Conservation (phyloP, 2,113 vertebrate species). For the Pteruthius melanotis region DNA sequence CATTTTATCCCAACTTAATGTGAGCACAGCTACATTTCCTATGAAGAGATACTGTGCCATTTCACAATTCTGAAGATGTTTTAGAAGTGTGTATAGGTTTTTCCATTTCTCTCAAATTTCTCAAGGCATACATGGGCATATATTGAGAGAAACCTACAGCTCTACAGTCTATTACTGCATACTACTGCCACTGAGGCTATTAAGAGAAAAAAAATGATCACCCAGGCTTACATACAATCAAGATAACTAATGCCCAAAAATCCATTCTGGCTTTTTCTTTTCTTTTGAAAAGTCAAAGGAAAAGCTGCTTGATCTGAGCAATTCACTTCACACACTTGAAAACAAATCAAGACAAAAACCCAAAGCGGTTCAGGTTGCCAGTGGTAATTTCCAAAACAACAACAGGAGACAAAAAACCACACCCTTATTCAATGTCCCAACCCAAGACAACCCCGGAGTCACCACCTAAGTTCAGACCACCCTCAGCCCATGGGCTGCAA, state of each 20-base stretch:
- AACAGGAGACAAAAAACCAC: neutral
- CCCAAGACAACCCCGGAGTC: accelerated
- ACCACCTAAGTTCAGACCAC: neutral
- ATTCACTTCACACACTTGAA: neutral
- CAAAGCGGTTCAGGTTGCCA: accelerated
- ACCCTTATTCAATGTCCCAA: neutral
- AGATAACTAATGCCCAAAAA: neutral
- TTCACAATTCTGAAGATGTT: neutral
- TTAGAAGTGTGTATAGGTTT: neutral
- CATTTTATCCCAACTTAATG: neutral
- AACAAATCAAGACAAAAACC: neutral
- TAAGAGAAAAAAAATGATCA: neutral
- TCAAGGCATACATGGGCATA: neutral
- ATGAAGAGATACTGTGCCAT: neutral
- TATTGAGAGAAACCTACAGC: neutral
- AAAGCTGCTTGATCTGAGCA: neutral
- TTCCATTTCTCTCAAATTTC: neutral
- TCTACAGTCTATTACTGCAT: neutral
- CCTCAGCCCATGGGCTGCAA: neutral
- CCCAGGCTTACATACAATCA: neutral
- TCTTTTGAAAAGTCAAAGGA: neutral
- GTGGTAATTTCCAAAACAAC: neutral
- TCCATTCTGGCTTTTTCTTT: neutral
- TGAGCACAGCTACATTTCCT: neutral
- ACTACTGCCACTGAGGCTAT: neutral